Conservation (phyloP, 2,888 invertebrate genomes). For the Heliconius cydno region DNA sequence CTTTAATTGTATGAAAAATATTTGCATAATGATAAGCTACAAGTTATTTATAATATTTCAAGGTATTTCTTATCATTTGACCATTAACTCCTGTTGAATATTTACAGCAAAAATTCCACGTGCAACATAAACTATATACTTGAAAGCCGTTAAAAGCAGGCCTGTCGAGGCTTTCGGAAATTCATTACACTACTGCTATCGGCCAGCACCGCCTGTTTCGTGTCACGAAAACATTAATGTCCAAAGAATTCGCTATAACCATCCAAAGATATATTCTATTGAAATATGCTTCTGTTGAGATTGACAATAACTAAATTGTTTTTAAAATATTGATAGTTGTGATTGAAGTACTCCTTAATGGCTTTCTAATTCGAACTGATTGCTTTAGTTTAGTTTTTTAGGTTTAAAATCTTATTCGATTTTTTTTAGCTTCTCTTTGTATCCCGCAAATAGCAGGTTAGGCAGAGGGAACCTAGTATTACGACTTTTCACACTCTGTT, state of each 20-base stretch:
- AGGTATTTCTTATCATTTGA: not conserved
- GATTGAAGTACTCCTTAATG: too few relatives aligned
- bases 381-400: too few relatives aligned
- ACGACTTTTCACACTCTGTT: too few relatives aligned
- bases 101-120: slow-evolving; percentile 30
- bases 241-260: slow-evolving; percentile 42
- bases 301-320: not conserved
- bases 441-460: too few relatives aligned
- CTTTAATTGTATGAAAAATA: not conserved
- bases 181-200: slow-evolving; percentile 51
- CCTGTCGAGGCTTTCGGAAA: slow-evolving; percentile 47
- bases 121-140: slow-evolving; percentile 40
- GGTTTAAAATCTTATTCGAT: too few relatives aligned
- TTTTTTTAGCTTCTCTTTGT: too few relatives aligned
- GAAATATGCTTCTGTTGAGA: slow-evolving; percentile 8
- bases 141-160: slow-evolving; percentile 49
- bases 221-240: slow-evolving; percentile 48
- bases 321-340: not conserved
- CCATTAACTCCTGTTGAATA: slow-evolving; percentile 6
- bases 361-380: too few relatives aligned
- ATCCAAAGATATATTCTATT: slow-evolving; percentile 17
- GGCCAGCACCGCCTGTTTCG: slow-evolving; percentile 52
- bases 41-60: not conserved
- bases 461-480: too few relatives aligned
- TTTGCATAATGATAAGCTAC: not conserved